phyloP scores from a whole-genome alignment of 2,888 invertebrate species.

The Neoascia interrupta region DNA sequence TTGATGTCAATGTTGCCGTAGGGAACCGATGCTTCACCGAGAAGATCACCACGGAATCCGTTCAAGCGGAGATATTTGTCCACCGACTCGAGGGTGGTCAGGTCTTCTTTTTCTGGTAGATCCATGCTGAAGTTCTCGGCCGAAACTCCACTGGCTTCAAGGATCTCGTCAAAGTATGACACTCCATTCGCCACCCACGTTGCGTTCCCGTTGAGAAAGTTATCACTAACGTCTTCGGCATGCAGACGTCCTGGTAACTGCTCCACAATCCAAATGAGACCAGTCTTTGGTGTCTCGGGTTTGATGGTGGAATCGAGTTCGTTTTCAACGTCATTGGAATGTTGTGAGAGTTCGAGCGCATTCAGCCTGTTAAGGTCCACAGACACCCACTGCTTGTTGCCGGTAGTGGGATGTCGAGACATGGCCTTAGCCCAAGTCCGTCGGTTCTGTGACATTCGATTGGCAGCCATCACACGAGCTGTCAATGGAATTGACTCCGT shows the following conservation, averaged over 20 bases:
- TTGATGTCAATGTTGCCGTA: slow-evolving; percentile 79
- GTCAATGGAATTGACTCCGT: slow-evolving; percentile 82
- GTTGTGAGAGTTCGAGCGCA: slow-evolving; percentile 29
- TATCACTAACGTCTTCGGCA: slow-evolving; percentile 83
- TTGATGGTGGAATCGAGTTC: slow-evolving; percentile 23
- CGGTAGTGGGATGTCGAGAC: slow-evolving; percentile 87
- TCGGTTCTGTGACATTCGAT: slow-evolving; percentile 87
- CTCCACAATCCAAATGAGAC: slow-evolving; percentile 86
- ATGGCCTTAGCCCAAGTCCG: slow-evolving; percentile 87
- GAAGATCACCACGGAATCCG: slow-evolving; percentile 78
- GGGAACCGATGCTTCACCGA: slow-evolving; percentile 77
- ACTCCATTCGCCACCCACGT: slow-evolving; percentile 84
- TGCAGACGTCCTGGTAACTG: slow-evolving; percentile 86
- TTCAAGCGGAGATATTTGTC: slow-evolving; percentile 76
- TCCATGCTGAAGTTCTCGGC: slow-evolving; percentile 73
- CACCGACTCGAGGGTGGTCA: slow-evolving; percentile 77
- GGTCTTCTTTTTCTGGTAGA: slow-evolving; percentile 72
- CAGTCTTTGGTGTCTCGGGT: slow-evolving; percentile 71
- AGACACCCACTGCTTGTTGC: slow-evolving; percentile 93
- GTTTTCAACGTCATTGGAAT: slow-evolving; percentile 71
- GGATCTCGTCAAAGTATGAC: slow-evolving; percentile 77
- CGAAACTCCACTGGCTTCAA: slow-evolving; percentile 74
- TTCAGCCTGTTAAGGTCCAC: slow-evolving; percentile 84
- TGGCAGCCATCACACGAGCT: slow-evolving; percentile 90
- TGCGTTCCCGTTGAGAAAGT: slow-evolving; percentile 80